Percentiles rank a stretch among this genome's conserved stretches.
phyloP scores from a whole-genome alignment of 2,797 vertebrate genomes.

The Pantherophis vulpinus region DNA sequence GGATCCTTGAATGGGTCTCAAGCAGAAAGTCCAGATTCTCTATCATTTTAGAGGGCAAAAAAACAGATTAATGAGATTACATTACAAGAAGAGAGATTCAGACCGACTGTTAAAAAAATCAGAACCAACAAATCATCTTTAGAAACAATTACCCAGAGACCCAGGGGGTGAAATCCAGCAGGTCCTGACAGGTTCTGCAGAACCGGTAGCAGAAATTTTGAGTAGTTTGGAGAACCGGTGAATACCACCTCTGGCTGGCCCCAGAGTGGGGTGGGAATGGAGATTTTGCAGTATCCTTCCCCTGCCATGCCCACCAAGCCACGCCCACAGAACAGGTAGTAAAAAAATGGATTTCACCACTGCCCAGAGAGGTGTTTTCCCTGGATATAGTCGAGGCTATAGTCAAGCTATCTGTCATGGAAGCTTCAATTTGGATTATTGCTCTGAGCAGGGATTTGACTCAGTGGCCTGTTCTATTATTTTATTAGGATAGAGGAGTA shows the following conservation, averaged over 20 bases:
- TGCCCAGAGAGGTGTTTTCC: background rate
- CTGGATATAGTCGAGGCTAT: background rate
- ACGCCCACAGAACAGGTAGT: too few relatives aligned
- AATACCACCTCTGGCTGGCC: too few relatives aligned
- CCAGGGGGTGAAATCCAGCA: too few relatives aligned
- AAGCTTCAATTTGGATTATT: background rate
- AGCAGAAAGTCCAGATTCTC: background rate
- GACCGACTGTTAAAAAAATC: background rate
- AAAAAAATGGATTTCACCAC: too few relatives aligned
- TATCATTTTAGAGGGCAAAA: background rate
- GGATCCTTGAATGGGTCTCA: background rate
- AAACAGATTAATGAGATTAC: background rate
- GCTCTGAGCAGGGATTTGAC: background rate
- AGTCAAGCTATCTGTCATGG: background rate
- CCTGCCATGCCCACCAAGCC: too few relatives aligned
- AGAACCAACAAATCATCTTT: background rate
- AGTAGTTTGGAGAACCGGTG: too few relatives aligned
- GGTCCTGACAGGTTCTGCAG: too few relatives aligned
- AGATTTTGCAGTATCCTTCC: too few relatives aligned
- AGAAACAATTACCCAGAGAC: background rate
- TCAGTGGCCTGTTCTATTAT: background rate
- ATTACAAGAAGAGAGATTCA: background rate
- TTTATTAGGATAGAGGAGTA: background rate
- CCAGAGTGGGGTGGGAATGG: too few relatives aligned
- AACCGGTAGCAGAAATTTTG: too few relatives aligned